These are phyloP conservation scores for Catalaphyllia jardinei DNA, from an alignment of 64 coral and sea anemone genomes.

Conservation along the genomic window DNA sequence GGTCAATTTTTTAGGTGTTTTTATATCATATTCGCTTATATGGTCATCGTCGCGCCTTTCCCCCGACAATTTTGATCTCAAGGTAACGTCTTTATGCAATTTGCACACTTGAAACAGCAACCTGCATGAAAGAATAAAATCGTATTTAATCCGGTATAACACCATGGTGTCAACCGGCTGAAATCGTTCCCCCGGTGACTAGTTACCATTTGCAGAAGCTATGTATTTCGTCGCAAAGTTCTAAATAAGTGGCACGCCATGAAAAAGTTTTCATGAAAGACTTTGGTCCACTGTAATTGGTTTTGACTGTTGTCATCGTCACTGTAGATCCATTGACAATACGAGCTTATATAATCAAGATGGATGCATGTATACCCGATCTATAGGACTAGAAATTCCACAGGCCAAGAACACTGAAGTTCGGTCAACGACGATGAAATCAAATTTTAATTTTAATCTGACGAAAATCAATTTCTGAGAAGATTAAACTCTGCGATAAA, in stretches of 20 bases:
- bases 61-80: too few species aligned
- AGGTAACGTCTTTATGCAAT: too few species aligned
- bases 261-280: neutral
- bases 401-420: too few species aligned
- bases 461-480: neutral
- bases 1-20: too few species aligned
- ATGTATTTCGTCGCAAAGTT: neutral
- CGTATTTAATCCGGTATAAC: too few species aligned
- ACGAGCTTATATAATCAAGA: neutral
- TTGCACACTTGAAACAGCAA: too few species aligned
- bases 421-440: neutral
- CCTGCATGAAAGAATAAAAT: too few species aligned
- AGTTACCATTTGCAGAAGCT: too few species aligned
- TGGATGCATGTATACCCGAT: neutral
- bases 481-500: neutral
- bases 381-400: neutral
- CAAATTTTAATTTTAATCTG: neutral
- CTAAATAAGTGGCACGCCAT: neutral
- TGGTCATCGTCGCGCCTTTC: too few species aligned
- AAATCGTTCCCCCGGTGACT: too few species aligned
- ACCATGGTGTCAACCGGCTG: too few species aligned
- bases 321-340: neutral
- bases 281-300: neutral
- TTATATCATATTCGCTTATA: too few species aligned
- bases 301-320: neutral